Evolutionary conservation across 2,888 invertebrate species (phyloP).

Genomic region (Chymomyza caudatula): DNA sequence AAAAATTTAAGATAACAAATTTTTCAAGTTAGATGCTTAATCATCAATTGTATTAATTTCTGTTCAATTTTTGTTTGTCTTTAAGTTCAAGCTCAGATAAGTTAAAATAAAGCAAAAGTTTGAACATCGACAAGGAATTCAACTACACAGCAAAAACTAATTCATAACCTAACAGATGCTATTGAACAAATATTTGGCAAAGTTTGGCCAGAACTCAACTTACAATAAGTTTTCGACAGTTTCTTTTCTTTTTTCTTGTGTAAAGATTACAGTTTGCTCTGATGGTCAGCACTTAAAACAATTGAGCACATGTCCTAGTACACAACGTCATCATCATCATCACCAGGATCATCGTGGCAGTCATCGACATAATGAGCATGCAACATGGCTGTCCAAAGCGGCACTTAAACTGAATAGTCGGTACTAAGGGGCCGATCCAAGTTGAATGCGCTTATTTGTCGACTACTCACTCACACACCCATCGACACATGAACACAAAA

Average conservation of each 20-base stretch:
- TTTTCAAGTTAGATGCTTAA: too few relatives aligned
- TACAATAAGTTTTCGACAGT: not conserved
- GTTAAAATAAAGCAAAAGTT: too few relatives aligned
- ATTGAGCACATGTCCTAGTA: conserved; percentile 48
- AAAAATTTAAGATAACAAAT: too few relatives aligned
- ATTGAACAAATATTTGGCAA: not conserved
- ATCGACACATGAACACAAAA: not conserved
- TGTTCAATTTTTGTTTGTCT: too few relatives aligned
- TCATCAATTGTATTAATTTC: too few relatives aligned
- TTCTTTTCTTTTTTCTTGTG: not conserved
- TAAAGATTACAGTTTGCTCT: not conserved
- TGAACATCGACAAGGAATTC: too few relatives aligned
- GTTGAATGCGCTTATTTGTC: conserved; percentile 55
- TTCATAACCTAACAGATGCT: not conserved
- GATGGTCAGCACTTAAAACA: conserved; percentile 37
- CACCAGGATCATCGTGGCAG: conserved; percentile 18
- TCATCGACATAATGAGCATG: conserved; percentile 25
- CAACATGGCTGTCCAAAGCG: not conserved
- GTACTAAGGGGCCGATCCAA: conserved; percentile 7
- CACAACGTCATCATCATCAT: conserved; percentile 23
- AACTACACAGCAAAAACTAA: too few relatives aligned
- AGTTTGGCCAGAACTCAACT: not conserved
- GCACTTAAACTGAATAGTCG: not conserved
- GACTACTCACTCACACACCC: conserved; percentile 1
- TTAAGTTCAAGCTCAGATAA: too few relatives aligned